Conservation (phyloP, 2,797 vertebrate genomes). For the Antrozous pallidus region DNA sequence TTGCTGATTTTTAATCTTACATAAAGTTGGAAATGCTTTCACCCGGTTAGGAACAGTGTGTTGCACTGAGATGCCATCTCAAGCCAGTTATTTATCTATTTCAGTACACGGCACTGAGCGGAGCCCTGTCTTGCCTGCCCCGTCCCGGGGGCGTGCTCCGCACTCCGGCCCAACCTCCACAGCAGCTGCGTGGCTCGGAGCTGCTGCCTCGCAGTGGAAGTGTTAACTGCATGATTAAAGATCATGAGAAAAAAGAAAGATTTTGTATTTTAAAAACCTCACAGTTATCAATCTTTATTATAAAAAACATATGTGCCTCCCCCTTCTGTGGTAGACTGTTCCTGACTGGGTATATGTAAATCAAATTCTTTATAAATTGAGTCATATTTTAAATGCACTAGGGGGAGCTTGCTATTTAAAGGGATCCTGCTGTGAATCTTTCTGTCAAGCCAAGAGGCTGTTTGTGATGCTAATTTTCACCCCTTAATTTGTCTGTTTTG, state of each 20-base stretch:
- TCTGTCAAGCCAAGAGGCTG: slow-evolving; percentile 69
- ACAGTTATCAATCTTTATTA: slow-evolving; percentile 74
- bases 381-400: slow-evolving; percentile 74
- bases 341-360: slow-evolving; percentile 68
- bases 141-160: background rate
- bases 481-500: slow-evolving; percentile 73
- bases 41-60: slow-evolving; percentile 38
- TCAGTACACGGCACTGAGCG: accelerated
- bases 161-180: background rate
- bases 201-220: slow-evolving; percentile 13
- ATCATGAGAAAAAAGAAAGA: slow-evolving; percentile 64
- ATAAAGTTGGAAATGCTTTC: slow-evolving; percentile 56
- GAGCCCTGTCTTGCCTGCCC: background rate
- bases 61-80: background rate
- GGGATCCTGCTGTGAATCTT: slow-evolving; percentile 70
- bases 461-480: slow-evolving; percentile 75
- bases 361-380: slow-evolving; percentile 77
- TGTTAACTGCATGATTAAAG: slow-evolving; percentile 64
- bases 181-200: background rate
- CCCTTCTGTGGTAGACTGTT: slow-evolving; percentile 46
- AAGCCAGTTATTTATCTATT: slow-evolving; percentile 32
- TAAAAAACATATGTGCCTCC: slow-evolving; percentile 71
- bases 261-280: slow-evolving; percentile 64
- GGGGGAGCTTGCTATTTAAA: slow-evolving; percentile 76
- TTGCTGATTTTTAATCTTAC: slow-evolving; percentile 64